Evolutionary conservation across 2,113 vertebrate genomes (phyloP).

Genomic region (Dipodomys ordii): DNA sequence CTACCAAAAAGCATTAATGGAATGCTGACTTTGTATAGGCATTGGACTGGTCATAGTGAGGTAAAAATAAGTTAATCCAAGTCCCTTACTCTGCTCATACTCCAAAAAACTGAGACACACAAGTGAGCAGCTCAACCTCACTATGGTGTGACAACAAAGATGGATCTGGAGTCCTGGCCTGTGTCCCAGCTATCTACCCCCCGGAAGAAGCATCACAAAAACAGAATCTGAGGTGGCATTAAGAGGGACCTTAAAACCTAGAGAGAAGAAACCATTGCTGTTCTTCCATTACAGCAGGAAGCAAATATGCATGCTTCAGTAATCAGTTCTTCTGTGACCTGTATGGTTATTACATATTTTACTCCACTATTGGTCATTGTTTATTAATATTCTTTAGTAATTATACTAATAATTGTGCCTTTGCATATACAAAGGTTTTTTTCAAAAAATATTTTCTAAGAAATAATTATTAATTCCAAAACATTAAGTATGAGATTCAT

Average conservation of each 20-base stretch:
- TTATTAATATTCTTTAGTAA: not conserved
- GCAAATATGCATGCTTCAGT: not conserved
- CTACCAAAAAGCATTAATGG: not conserved
- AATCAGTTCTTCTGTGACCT: not conserved
- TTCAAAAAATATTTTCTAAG: not conserved
- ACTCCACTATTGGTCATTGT: not conserved
- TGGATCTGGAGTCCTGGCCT: not conserved
- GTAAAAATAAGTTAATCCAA: not conserved
- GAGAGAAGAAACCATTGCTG: not conserved
- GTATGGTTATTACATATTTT: not conserved
- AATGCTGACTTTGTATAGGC: not conserved
- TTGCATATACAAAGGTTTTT: not conserved
- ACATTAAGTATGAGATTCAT: not conserved
- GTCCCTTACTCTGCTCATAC: not conserved
- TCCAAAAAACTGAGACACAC: accelerated
- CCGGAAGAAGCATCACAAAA: not conserved
- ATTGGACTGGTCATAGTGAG: not conserved
- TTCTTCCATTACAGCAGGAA: not conserved
- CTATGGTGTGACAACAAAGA: accelerated
- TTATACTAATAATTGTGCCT: not conserved
- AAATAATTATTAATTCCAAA: not conserved
- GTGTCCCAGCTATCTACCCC: not conserved
- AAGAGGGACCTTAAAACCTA: not conserved
- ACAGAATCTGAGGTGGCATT: not conserved
- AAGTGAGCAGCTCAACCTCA: not conserved